These are phyloP conservation scores for Solenodon paradoxus DNA, from an alignment of 2,113 vertebrate species.

Conservation along the genomic window DNA sequence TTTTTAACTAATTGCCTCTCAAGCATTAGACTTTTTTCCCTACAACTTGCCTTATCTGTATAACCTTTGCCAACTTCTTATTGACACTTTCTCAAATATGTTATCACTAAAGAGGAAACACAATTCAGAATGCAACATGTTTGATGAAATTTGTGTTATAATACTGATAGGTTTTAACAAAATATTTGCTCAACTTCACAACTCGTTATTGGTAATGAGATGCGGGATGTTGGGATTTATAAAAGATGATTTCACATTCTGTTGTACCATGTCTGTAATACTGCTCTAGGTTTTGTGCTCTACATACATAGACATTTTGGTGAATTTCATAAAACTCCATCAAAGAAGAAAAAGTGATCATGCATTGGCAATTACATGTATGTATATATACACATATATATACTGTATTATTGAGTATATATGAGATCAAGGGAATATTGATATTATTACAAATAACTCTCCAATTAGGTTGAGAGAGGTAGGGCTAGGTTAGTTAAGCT, in stretches of 20 bases:
- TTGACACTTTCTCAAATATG: conserved; percentile 11
- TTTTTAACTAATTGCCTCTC: not conserved
- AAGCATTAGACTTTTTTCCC: not conserved
- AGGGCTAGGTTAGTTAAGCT: too few species aligned
- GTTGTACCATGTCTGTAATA: not conserved
- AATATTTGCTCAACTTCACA: not conserved
- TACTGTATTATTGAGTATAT: not conserved
- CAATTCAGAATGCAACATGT: not conserved
- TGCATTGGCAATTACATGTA: not conserved
- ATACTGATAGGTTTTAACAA: not conserved
- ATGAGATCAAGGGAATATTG: too few species aligned
- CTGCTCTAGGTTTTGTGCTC: not conserved
- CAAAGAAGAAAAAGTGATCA: not conserved
- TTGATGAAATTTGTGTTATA: not conserved
- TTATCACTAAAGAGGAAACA: not conserved
- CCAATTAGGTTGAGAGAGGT: too few species aligned
- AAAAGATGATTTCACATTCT: not conserved
- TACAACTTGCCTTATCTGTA: not conserved
- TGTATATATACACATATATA: too few species aligned
- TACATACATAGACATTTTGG: not conserved
- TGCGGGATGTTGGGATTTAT: not conserved
- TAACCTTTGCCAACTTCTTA: not conserved
- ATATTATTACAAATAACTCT: too few species aligned
- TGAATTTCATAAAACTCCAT: conserved; percentile 18
- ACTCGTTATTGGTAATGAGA: conserved; percentile 26